Conservation (phyloP, 2,797 vertebrate genomes). For the Pristis pectinata region DNA sequence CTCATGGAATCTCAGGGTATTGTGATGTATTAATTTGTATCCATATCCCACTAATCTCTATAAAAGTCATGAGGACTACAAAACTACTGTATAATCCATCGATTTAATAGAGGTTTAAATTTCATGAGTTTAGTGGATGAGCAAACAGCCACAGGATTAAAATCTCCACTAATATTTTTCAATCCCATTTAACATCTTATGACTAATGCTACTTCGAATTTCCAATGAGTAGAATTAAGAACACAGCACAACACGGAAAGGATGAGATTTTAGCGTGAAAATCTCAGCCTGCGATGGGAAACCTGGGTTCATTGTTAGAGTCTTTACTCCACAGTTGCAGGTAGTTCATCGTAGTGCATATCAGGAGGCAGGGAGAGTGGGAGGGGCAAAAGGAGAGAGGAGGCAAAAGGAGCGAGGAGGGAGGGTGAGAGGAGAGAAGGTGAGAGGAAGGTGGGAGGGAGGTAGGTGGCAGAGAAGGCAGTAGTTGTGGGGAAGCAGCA, state of each 20-base stretch:
- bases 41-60: background rate
- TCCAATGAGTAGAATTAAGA: background rate
- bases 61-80: background rate
- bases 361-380: too few relatives aligned
- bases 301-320: background rate
- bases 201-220: background rate
- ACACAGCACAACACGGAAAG: background rate
- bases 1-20: too few relatives aligned
- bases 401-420: too few relatives aligned
- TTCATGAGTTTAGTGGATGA: background rate
- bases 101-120: background rate
- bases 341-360: background rate
- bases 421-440: too few relatives aligned
- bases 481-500: too few relatives aligned
- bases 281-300: background rate
- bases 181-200: background rate
- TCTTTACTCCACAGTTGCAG: background rate
- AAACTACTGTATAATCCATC: background rate
- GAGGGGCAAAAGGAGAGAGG: too few relatives aligned
- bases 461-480: too few relatives aligned
- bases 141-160: background rate
- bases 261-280: background rate
- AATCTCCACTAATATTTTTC: conserved; percentile 20
- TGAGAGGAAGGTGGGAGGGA: too few relatives aligned
- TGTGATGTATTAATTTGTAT: background rate